Base-by-base conservation (phyloP, 2,113 vertebrate species). In the Poeciliopsis prolifica region DNA sequence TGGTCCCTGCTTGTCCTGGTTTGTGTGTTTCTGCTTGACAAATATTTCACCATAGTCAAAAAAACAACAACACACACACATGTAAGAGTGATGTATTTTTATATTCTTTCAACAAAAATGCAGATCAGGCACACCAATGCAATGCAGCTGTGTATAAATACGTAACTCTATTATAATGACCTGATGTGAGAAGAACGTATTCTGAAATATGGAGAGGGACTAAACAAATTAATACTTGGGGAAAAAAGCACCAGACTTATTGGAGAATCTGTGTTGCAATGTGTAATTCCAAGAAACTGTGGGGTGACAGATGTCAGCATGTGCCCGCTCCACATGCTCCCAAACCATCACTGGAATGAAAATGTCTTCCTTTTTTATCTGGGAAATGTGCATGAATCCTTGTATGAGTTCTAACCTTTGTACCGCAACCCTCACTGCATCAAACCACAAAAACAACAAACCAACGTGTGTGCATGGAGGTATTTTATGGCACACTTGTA, bases 331-430 rank as follows among this genome's bases (percentile, higher is more conserved):
- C 42, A 35, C 37, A 63, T n/a, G 75, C 69, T 42, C 44, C 22
- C n/a, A 64, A 61, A 68, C 15, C 64, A 77, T 44, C 68, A 44
- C 2, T 70, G 30, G 44, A 79, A 70, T 68, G 58, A 70, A 73
- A 81, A 70, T 26, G 6, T 29, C 22, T 24, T 12, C 11, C 58
- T 17, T 14, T 72, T 63, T 35, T 28, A 4, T 63, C 33, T 13
- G 5, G 37, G 31, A 3, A 33, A 22, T 42, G 58, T n/a, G 12
- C 68, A 3, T 40, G 61, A 68, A 35, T 60, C 64, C 10, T 17
- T 64, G 17, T 15, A 74, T 63, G 24, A n/a, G 15, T 4, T 65
- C 58, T 75, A 65, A 63, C 74, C 26, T 79, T 40, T 75, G 71
- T 14, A 40, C 40, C 19, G 62, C 30, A 67, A 22, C 30, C 61